Evolutionary conservation across 37 sponge, comb jelly and placozoan species (phyloP).

Genomic region (Mnemiopsis leidyi): DNA sequence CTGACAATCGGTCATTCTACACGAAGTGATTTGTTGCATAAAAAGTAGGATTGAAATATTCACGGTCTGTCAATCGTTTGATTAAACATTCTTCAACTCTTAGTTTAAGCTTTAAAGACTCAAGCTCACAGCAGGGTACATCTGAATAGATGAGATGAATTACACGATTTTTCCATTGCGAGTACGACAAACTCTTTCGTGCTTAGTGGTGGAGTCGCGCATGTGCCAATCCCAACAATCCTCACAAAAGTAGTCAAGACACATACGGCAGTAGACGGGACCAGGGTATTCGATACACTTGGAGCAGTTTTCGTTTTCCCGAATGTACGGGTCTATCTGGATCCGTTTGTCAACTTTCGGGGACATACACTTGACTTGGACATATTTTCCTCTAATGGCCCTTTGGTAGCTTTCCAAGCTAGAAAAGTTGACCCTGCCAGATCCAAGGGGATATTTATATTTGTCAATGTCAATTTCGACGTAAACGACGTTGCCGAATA

Average conservation of each 20-base stretch:
- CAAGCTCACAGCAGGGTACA: not conserved
- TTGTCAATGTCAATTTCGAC: slow-evolving; percentile 96
- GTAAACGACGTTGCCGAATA: slow-evolving; percentile 98
- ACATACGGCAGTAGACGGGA: slow-evolving; percentile 32
- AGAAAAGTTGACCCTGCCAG: slow-evolving; percentile 97
- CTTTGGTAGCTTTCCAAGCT: slow-evolving; percentile 89
- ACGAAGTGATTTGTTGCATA: too few species aligned
- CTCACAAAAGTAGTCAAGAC: slow-evolving; percentile 52
- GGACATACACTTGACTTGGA: slow-evolving; percentile 79
- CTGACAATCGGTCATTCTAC: too few species aligned
- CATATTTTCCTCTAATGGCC: slow-evolving; percentile 91
- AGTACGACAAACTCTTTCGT: not conserved
- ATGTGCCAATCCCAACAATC: slow-evolving; percentile 15
- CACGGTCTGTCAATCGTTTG: too few species aligned
- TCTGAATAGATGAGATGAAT: not conserved
- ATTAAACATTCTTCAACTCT: too few species aligned
- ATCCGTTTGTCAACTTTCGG: slow-evolving; percentile 45
- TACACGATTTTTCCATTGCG: slow-evolving; percentile 34
- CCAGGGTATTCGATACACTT: slow-evolving; percentile 14
- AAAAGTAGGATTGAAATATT: too few species aligned
- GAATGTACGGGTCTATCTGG: slow-evolving; percentile 58
- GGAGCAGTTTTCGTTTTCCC: slow-evolving; percentile 49
- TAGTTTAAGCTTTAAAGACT: too few species aligned
- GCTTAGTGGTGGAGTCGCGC: not conserved
- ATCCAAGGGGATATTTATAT: slow-evolving; percentile 98